These are phyloP conservation scores for Drosophila arawakana DNA, from an alignment of 1,140 invertebrate genomes.

Conservation along the genomic window DNA sequence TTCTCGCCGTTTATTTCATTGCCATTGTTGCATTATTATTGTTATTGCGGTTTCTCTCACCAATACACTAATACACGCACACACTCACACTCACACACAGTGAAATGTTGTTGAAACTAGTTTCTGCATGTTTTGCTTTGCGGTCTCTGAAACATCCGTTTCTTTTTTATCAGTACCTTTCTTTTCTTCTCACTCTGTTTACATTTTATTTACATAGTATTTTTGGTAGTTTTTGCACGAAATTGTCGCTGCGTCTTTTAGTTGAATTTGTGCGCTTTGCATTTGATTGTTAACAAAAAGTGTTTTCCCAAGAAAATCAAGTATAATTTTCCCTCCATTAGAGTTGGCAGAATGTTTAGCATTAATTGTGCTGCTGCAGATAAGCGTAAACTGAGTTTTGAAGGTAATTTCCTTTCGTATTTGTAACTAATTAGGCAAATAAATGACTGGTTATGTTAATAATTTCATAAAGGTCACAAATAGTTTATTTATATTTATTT, in stretches of 20 bases:
- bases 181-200: conserved; percentile 4
- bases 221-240: background rate
- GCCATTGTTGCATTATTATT: conserved; percentile 60
- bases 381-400: conserved; percentile 41
- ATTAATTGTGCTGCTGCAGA: conserved; percentile 27
- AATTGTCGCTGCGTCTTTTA: conserved; percentile 10
- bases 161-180: conserved; percentile 23
- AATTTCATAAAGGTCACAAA: background rate
- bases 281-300: conserved; percentile 16
- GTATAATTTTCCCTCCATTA: background rate
- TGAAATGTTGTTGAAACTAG: conserved; percentile 70
- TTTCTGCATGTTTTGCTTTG: conserved; percentile 65
- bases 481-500: conserved; percentile 13
- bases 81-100: conserved; percentile 7
- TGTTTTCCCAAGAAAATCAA: background rate
- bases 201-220: background rate
- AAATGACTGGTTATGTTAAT: conserved; percentile 6
- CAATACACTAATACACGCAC: background rate
- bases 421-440: conserved; percentile 1
- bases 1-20: conserved; percentile 47
- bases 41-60: conserved; percentile 48
- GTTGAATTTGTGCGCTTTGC: conserved; percentile 16
- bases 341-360: conserved; percentile 20
- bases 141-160: conserved; percentile 18
- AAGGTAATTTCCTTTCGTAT: conserved; percentile 41